A percentile compares a stretch with the other conserved stretches of the same genome.
phyloP scores from a whole-genome alignment of 2,113 vertebrate species.

The Morone chrysops region DNA sequence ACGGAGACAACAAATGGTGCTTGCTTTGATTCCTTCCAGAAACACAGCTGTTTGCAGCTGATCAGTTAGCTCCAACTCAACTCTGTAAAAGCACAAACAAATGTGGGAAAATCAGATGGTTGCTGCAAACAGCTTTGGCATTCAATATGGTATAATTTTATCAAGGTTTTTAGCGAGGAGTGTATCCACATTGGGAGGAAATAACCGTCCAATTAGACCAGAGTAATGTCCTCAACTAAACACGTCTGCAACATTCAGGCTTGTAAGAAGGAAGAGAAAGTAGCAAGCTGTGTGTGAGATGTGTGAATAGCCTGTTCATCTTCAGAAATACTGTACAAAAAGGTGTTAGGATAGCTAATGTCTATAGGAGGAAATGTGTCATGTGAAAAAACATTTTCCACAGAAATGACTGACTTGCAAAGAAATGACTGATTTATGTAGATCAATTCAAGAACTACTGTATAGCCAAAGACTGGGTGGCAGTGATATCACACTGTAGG shows the following conservation, averaged over 20 bases:
- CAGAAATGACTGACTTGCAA: background rate
- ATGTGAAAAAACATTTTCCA: background rate
- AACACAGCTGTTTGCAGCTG: background rate
- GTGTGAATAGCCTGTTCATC: background rate
- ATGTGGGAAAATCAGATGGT: constrained; percentile 22
- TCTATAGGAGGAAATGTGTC: background rate
- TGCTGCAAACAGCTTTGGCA: background rate
- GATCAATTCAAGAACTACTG: background rate
- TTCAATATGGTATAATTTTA: too few species aligned
- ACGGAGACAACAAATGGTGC: too few species aligned
- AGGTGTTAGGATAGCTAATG: background rate
- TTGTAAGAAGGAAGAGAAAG: background rate
- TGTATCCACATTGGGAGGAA: background rate
- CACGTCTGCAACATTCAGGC: background rate
- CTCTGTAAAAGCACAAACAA: background rate
- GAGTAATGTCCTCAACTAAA: constrained; percentile 10
- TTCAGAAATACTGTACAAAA: background rate
- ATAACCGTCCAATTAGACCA: constrained; percentile 1
- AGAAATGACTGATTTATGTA: background rate
- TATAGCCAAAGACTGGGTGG: background rate
- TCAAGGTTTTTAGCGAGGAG: too few species aligned
- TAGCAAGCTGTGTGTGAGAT: too few species aligned
- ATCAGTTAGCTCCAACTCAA: background rate
- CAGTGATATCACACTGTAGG: background rate
- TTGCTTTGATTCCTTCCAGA: background rate